Evolutionary conservation across 2,888 invertebrate species (phyloP).

Genomic region (Himalopsyche japonica): DNA sequence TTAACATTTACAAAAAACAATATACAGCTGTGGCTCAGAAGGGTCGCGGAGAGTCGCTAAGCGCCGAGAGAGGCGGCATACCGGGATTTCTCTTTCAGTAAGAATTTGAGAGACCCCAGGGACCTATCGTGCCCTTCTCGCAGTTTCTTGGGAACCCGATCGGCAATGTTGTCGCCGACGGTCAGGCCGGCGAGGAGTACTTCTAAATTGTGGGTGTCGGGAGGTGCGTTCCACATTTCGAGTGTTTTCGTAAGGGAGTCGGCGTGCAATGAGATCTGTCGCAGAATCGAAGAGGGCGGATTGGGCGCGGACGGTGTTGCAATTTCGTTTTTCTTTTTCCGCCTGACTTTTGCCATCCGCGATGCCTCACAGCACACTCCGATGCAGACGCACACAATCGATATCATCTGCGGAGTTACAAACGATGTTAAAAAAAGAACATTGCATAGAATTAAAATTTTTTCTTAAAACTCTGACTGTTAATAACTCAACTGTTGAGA

Average conservation of each 20-base stretch:
- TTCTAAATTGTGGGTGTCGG: not conserved
- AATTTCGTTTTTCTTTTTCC: not conserved
- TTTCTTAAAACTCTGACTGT: no score
- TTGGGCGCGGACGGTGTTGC: not conserved
- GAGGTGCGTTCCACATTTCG: not conserved
- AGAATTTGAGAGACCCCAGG: not conserved
- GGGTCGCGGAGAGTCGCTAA: not conserved
- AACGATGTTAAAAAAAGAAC: no score
- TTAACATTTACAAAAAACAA: no score
- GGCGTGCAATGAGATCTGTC: not conserved
- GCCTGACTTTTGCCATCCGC: not conserved
- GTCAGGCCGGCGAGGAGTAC: not conserved
- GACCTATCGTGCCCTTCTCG: not conserved
- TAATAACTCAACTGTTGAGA: no score
- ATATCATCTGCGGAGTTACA: slow-evolving; percentile 13
- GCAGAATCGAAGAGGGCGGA: not conserved
- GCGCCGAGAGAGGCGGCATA: not conserved
- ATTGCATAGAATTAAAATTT: no score
- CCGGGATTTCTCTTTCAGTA: slow-evolving; percentile 17
- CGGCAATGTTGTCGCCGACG: not conserved
- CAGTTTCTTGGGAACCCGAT: not conserved
- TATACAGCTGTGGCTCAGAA: no score
- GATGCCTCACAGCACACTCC: not conserved
- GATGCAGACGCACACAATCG: slow-evolving; percentile 10
- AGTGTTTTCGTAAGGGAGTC: not conserved